Evolutionary conservation across 1,140 invertebrate genomes (phyloP), one percentile per base, ranked within the genome.

Genomic region (Drosophila kurseongensis): DNA sequence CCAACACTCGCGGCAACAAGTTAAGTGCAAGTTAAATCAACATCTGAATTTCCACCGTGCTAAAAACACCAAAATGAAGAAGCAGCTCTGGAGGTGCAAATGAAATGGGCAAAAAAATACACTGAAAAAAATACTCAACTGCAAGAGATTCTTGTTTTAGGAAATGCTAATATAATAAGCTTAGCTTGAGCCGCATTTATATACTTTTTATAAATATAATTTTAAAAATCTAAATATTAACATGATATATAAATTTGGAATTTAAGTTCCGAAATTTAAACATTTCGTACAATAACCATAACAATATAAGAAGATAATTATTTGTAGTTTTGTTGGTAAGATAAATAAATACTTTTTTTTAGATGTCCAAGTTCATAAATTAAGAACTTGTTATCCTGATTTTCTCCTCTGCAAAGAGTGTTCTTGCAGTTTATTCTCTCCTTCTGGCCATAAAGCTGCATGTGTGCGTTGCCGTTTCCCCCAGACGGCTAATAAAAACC

Each of bases 41-140:
- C 78, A 81, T 61, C 57, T 82, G 52, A 67, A 83, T 81, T 74
- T 65, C 75, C 77, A 72, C 65, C 29, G 62, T 82, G 79, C 79
- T 72, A 71, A 72, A 80, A 42, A 76, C 65, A 73, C n/a, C 27
- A 36, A 58, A 47, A 29, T 38, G 23, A 16, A 69, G 65, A 41
- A 55, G 47, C 23, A 16, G 40, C 55, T 57, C 6, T 2, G 27
- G 9, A 57, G 55, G 40, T 57, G 55, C 55, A 41, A 57, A 55
- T 52, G 23, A 44, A 57, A 29, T 44, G n/a, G 13, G 55, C 12
- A 18, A 13, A 52, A 52, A 36, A 6, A n/a, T 32, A 14, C 23
- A 57, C 40, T 42, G 23, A 2, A 4, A n/a, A n/a, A 52, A 51
- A 48, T 0, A 14, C 2, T 8, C 7, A n/a, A 1, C n/a, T 5